Evolutionary conservation across 2,797 vertebrate genomes (phyloP).

Genomic region (Lagodon rhomboides): DNA sequence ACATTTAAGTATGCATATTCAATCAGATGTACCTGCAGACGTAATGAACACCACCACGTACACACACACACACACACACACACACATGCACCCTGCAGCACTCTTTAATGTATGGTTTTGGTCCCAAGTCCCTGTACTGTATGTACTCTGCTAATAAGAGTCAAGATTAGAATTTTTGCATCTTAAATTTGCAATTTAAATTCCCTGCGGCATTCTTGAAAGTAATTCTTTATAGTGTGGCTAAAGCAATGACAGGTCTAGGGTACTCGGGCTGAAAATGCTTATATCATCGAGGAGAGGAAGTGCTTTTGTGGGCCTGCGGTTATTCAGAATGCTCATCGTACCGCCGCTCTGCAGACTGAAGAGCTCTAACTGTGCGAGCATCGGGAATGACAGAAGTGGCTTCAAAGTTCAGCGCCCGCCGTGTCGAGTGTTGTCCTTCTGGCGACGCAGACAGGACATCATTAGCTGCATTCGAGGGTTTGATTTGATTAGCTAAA

Average conservation of each 20-base stretch:
- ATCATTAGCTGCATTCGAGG: not conserved
- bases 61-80: constrained; percentile 1
- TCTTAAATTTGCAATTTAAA: constrained; percentile 56
- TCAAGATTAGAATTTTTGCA: constrained; percentile 34
- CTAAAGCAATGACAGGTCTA: constrained; percentile 48
- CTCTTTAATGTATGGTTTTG: constrained; percentile 10
- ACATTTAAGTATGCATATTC: not conserved
- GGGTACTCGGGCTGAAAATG: constrained; percentile 31
- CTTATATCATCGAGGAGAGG: constrained; percentile 15
- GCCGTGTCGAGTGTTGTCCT: not conserved
- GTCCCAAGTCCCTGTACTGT: constrained; percentile 16
- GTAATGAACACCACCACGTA: not conserved
- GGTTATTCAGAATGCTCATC: constrained; percentile 3
- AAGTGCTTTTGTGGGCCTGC: constrained; percentile 10
- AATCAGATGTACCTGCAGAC: constrained; percentile 7
- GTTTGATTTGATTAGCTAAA: not conserved
- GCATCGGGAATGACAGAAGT: not conserved
- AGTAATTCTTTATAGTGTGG: constrained; percentile 39
- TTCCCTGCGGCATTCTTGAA: constrained; percentile 13
- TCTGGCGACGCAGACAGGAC: not conserved
- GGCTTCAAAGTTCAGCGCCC: constrained; percentile 19
- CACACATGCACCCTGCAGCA: not conserved
- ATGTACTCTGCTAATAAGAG: constrained; percentile 28
- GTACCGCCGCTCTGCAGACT: constrained; percentile 16
- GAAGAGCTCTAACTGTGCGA: constrained; percentile 5